phyloP scores from a whole-genome alignment of 2,797 vertebrate genomes.

The Falco naumanni region DNA sequence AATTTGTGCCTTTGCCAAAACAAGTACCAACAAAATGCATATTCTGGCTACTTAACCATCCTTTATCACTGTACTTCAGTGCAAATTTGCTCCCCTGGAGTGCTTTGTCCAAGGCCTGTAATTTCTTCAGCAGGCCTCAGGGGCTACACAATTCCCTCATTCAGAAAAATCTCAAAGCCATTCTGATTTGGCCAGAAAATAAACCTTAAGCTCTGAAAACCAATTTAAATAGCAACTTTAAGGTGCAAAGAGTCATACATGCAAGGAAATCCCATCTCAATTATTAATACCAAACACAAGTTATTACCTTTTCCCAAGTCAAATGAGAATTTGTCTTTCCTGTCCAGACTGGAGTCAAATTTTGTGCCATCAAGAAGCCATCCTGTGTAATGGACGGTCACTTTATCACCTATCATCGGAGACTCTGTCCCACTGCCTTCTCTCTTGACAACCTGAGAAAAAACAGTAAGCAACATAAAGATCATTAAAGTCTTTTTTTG shows the following conservation, averaged over 20 bases:
- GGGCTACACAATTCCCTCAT: background rate
- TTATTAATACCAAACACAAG: background rate
- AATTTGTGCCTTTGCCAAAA: background rate
- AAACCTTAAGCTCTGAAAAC: background rate
- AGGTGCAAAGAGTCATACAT: background rate
- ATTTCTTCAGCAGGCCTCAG: background rate
- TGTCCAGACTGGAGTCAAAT: constrained; percentile 95
- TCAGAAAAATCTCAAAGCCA: background rate
- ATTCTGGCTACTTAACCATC: background rate
- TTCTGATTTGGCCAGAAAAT: background rate
- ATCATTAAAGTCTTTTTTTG: background rate
- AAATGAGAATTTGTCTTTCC: constrained; percentile 92
- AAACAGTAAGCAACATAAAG: background rate
- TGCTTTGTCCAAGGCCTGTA: background rate
- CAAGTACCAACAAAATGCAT: background rate
- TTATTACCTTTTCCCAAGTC: constrained; percentile 94
- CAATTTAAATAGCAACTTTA: background rate
- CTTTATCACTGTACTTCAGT: background rate
- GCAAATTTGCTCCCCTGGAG: background rate
- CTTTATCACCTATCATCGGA: constrained; percentile 96
- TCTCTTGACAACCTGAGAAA: constrained; percentile 87
- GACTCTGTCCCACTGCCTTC: constrained; percentile 87
- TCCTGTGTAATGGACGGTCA: constrained; percentile 95
- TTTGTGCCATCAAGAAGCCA: constrained; percentile 91
- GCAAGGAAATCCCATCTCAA: background rate